Conservation (phyloP, 2,113 vertebrate genomes). For the Oreochromis tanganicae region DNA sequence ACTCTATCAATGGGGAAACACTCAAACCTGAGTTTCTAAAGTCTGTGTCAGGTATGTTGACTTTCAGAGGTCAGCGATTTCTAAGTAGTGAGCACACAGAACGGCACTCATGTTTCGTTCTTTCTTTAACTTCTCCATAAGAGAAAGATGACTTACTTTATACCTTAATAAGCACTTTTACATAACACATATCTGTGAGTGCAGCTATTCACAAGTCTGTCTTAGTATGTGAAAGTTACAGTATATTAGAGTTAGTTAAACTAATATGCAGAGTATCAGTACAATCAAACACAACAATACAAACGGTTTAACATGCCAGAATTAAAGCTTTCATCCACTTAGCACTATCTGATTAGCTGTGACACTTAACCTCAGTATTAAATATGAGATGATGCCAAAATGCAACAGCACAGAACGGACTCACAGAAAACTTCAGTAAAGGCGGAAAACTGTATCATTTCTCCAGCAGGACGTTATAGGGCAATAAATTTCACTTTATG, state of each 20-base stretch:
- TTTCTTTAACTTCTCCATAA: not conserved
- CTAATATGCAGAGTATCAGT: not conserved
- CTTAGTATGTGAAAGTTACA: not conserved
- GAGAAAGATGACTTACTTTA: not conserved
- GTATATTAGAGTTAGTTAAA: not conserved
- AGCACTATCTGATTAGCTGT: not conserved
- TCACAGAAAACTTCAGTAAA: rapidly evolving
- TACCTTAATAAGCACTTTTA: not conserved
- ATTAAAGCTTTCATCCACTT: not conserved
- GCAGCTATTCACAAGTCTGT: not conserved
- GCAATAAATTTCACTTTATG: not conserved
- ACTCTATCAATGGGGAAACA: not conserved
- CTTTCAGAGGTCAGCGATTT: not conserved
- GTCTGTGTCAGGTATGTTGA: not conserved
- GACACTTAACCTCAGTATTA: not conserved
- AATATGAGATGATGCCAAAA: not conserved
- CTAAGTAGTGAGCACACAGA: not conserved
- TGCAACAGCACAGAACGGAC: not conserved
- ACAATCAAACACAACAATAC: not conserved
- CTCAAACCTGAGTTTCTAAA: not conserved
- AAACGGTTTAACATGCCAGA: not conserved
- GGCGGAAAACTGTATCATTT: not conserved
- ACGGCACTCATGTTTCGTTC: not conserved
- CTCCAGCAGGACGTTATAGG: not conserved
- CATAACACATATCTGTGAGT: not conserved